phyloP scores from a whole-genome alignment of 2,797 vertebrate species.

The Syngnathus acus region DNA sequence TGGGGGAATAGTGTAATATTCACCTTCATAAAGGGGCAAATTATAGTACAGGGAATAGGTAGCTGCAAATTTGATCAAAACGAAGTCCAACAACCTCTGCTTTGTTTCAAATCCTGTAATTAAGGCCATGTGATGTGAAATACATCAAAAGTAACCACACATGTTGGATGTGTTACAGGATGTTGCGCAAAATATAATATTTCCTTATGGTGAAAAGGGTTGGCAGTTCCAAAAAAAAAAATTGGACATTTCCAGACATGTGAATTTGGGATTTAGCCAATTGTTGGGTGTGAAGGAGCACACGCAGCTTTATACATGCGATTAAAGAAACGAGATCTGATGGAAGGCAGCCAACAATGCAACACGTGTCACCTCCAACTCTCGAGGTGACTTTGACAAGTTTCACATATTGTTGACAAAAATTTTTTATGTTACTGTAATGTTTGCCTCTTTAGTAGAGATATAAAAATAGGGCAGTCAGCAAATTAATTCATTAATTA shows the following conservation, averaged over 20 bases:
- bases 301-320: background rate
- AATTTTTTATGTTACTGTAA: background rate
- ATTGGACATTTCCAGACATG: background rate
- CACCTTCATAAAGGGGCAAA: conserved; percentile 40
- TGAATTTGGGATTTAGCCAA: background rate
- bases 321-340: background rate
- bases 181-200: background rate
- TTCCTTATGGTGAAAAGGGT: background rate
- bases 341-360: background rate
- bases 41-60: conserved; percentile 27
- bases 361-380: background rate
- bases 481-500: too few relatives aligned
- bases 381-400: background rate
- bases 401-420: background rate
- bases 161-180: background rate
- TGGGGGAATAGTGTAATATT: conserved; percentile 42
- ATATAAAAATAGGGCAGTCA: background rate
- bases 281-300: background rate
- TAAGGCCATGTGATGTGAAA: background rate
- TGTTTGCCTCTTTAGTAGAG: background rate
- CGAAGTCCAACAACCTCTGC: background rate
- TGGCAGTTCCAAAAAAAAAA: background rate
- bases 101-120: conserved; percentile 3
- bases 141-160: conserved; percentile 1
- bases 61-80: conserved; percentile 24